Evolutionary conservation across 2,888 invertebrate species (phyloP), one percentile per base, ranked within the genome.

Genomic region (Conomelus anceps): DNA sequence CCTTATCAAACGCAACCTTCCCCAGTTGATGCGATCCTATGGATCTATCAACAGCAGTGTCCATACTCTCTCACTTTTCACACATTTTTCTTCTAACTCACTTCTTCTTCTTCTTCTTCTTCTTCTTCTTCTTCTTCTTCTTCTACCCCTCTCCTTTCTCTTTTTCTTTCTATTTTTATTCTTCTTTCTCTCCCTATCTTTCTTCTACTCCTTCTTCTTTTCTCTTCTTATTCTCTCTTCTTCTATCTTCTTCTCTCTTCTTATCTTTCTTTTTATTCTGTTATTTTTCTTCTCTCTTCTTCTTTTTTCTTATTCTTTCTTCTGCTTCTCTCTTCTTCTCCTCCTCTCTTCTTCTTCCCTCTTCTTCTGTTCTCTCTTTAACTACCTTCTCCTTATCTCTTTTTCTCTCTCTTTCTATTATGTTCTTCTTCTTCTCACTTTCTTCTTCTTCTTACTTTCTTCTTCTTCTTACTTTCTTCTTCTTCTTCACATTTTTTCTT

Each of bases 321-420:
- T 22, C 22, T 85, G n/a, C 29, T 34, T 23, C 85, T 86, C 87
- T 90, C 90, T 89, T 85, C 23, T 89, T 29, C 89, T 90, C 90
- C 90, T 88, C 89, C 89, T 91, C 89, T 89, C 89, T 91, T 89
- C 86, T 87, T 89, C 91, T 91, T 89, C 90, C 90, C 26, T 88
- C 90, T 88, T 88, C 87, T 88, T 87, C 90, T 86, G 88, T 91
- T 90, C 90, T 90, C 84, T 85, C 90, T 34, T 23, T 88, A 63
- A 89, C 23, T 88, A 88, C 22, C 34, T 88, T 90, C 89, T 87
- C 88, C 63, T 89, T 63, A 89, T 89, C 86, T 84, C 85, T 88
- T 86, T 89, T 89, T 88, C 88, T 89, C 91, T 90, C 89, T 92
- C 93, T 92, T 92, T 94, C 94, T 93, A 92, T 91, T n/a, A n/a